Evolutionary conservation across 53 echinoderm and acorn worm genomes (phyloP), one percentile per base, ranked within the genome.

Genomic region (Temnopleurus reevesii): DNA sequence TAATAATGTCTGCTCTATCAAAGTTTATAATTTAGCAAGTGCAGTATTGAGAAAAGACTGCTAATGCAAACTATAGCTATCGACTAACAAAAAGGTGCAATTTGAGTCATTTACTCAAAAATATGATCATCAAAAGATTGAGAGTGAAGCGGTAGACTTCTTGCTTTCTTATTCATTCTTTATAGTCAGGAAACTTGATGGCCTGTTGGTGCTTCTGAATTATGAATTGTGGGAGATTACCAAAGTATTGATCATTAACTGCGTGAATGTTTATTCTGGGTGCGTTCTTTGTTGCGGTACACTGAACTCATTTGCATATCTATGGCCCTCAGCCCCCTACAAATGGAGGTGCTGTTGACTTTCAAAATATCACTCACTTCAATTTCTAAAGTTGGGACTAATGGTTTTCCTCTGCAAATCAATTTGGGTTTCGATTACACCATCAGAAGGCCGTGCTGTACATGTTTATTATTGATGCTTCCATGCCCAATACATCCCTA

Each of bases 221-320:
- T 51, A 79, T 79, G 46, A 79, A 47, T 51, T 29, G 28, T 49
- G 12, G 46, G 49, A 79, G 28, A 79, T 17, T 46, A 26, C 27
- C 17, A 4, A 28, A 18, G 49, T 79, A 79, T 47, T 47, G 79
- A 79, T 79, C 79, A 79, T 79, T 79, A 79, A 79, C 79, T 26
- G 30, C 79, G 1, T 29, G 25, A 36, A 45, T 85, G 86, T 85
- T 85, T 85, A 46, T 85, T 44, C 61, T 60, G 30, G 60, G 61
- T 59, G 3, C 12, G 4, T 4, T 35, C 44, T 29, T 60, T 33
- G 38, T 60, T 45, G 61, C 21, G 6, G 19, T 34, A 27, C 36
- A 3, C 23, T 60, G 61, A 85, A 60, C 63, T 61, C 27, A 85
- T 85, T 85, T 85, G 86, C 86, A 85, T 85, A 60, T 85, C 86